Evolutionary conservation across 2,888 invertebrate species (phyloP).

Genomic region (Cephus rjabovi): DNA sequence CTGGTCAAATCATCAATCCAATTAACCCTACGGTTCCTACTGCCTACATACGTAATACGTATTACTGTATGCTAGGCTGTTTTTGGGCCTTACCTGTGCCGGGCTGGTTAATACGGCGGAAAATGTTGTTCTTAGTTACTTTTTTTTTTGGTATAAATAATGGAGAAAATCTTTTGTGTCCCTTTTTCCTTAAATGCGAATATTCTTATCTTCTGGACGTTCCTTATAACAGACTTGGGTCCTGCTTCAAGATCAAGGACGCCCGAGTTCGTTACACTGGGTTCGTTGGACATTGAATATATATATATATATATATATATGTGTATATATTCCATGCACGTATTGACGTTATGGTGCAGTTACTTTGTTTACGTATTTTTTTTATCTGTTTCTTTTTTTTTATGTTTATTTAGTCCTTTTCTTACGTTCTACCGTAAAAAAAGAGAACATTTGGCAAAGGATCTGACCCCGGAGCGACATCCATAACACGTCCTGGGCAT

Average conservation of each 20-base stretch:
- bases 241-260: conserved; percentile 1
- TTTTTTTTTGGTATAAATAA: too few species aligned
- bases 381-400: not conserved
- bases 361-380: not conserved
- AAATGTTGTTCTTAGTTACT: too few species aligned
- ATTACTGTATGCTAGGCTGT: not conserved
- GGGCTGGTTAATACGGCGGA: too few species aligned
- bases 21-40: conserved; percentile 29
- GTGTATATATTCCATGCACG: not conserved
- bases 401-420: not conserved
- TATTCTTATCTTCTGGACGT: not conserved
- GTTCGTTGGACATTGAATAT: not conserved
- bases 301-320: not conserved
- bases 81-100: not conserved
- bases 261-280: conserved; percentile 1
- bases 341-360: not conserved
- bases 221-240: not conserved
- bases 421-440: not conserved
- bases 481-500: not conserved
- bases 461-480: not conserved
- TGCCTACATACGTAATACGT: not conserved
- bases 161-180: too few species aligned
- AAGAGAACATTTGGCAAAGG: not conserved
- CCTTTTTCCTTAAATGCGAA: too few species aligned
- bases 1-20: conserved; percentile 40